A percentile compares a stretch with the other conserved stretches of the same genome.
phyloP scores from a whole-genome alignment of 2,113 vertebrate genomes.

The Peucedramus taeniatus region DNA sequence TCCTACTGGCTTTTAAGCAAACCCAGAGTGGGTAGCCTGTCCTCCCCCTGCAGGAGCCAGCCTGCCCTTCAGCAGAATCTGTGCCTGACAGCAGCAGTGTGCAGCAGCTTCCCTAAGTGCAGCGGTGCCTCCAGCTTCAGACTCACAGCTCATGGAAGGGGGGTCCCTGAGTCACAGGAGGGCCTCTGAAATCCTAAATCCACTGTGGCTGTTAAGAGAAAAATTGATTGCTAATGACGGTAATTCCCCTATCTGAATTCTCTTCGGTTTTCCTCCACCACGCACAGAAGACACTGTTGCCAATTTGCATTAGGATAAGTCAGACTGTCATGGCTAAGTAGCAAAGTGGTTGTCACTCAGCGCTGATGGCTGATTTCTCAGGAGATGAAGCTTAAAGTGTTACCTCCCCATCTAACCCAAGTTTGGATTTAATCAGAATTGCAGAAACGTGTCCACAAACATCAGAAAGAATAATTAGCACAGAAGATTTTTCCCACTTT shows the following conservation, averaged over 20 bases:
- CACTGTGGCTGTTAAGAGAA: neutral
- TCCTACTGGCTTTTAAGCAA: neutral
- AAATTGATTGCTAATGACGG: conserved; percentile 28
- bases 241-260: conserved; percentile 50
- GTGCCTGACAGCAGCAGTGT: neutral
- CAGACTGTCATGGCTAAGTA: conserved; percentile 37
- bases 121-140: neutral
- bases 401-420: neutral
- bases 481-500: neutral
- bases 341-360: conserved; percentile 9
- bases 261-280: neutral
- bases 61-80: neutral
- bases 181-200: neutral
- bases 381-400: neutral
- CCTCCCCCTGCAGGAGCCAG: neutral
- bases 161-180: neutral
- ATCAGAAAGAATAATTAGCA: neutral
- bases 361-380: conserved; percentile 10
- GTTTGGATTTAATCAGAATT: conserved; percentile 9
- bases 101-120: neutral
- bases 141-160: neutral
- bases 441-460: neutral
- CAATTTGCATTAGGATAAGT: conserved; percentile 41
- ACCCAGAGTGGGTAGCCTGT: neutral
- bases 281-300: neutral